Base-by-base conservation (phyloP, 2,888 invertebrate genomes). In the Noctuana brunneofusca region DNA sequence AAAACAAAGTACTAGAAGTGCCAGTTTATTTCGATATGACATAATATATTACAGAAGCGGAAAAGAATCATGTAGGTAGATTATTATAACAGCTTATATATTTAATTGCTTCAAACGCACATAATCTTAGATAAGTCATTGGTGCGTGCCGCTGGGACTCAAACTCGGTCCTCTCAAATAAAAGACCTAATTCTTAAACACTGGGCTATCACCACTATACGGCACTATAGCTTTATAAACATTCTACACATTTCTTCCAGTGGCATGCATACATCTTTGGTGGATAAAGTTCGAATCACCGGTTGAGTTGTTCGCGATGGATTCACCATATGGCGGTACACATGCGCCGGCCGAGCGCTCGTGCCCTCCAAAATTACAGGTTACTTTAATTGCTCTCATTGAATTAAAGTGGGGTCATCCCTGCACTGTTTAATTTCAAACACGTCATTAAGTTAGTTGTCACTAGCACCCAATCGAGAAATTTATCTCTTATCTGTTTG, bases 301-400 rank as follows among this genome's bases (percentile, higher is more conserved):
- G 73, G 67, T 69, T 71, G 71, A 68, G 71, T 71, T 71, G 67
- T 67, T 68, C 70, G 72, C 75, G 76, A 75, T 75, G 81, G 79
- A 78, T 76, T 76, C 71, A 69, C 88, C 90, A 90, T 88, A 87
- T 90, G 89, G 84, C 78, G 75, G 68, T 75, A 73, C 78, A 79
- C 84, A 84, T 87, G 87, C 84, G 78, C 78, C 72, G 38, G 56
- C 50, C 55, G 35, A 64, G 65, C 73, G 81, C 79, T 75, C 81
- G 80, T 72, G 75, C 80, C 80, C 78, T 73, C 73, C 78, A 70
- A 88, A 90, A 89, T 89, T 88, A 83, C 86, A 89, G 89, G 89
- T 89, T 89, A 80, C 78, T 78, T 78, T 82, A 83, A 85, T 85
- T 82, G 83, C 79, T 80, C 78, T 80, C 80, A 81, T 83, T 83